Evolutionary conservation across 92 coral and sea anemone genomes (phyloP).

Genomic region (Paramuricea clavata): DNA sequence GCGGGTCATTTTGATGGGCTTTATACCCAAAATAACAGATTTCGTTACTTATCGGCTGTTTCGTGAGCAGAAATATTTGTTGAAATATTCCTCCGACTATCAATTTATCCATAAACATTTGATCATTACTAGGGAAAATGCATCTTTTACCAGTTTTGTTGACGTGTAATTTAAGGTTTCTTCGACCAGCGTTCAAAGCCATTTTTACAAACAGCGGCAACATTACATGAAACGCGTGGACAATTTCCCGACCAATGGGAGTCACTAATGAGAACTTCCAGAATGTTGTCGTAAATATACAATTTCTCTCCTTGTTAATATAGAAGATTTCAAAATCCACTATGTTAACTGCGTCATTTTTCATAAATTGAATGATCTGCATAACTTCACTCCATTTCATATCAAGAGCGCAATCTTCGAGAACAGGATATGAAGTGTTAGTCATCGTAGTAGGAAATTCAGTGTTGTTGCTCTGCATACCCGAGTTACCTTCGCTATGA

Average conservation of each 20-base stretch:
- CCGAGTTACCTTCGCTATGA: not conserved
- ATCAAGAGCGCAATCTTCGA: not conserved
- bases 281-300: not conserved
- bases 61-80: too few relatives aligned
- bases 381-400: not conserved
- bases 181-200: not conserved
- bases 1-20: too few relatives aligned
- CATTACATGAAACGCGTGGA: not conserved
- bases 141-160: not conserved
- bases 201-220: not conserved
- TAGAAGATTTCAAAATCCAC: not conserved
- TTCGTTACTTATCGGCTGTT: too few relatives aligned
- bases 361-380: not conserved
- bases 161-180: too few relatives aligned
- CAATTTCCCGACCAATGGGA: slow-evolving; percentile 12
- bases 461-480: not conserved
- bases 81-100: too few relatives aligned
- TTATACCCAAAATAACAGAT: too few relatives aligned
- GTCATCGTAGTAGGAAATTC: not conserved
- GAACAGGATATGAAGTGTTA: too few relatives aligned
- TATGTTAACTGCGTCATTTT: not conserved
- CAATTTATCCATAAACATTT: too few relatives aligned
- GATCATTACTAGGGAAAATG: too few relatives aligned
- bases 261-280: not conserved
- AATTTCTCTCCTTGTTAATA: not conserved